These are phyloP conservation scores for Lottia gigantea DNA, from an alignment of 2,888 invertebrate species.

Conservation along the genomic window DNA sequence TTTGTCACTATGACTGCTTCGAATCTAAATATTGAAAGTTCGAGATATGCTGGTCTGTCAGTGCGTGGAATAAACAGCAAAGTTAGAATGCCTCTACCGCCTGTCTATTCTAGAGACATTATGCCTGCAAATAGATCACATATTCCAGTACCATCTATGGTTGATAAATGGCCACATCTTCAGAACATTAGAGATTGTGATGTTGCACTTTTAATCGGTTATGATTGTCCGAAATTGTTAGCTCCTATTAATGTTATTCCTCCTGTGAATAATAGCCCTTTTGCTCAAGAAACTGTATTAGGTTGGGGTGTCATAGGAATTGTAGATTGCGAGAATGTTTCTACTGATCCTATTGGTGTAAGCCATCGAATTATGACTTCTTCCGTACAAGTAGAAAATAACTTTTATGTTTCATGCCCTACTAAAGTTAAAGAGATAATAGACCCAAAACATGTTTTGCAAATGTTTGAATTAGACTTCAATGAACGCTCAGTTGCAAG, in stretches of 20 bases:
- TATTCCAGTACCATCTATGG: not conserved
- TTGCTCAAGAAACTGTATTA: conserved; percentile 29
- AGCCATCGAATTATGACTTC: conserved; percentile 9
- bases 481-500: not conserved
- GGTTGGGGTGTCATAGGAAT: conserved; percentile 35
- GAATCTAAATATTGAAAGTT: not conserved
- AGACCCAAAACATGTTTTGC: not conserved
- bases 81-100: not conserved
- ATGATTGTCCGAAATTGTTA: not conserved
- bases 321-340: not conserved
- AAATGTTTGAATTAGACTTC: conserved; percentile 23
- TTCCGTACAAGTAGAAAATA: not conserved
- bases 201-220: not conserved
- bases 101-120: not conserved
- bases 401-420: not conserved
- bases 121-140: not conserved
- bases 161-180: not conserved
- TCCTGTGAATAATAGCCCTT: not conserved
- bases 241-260: not conserved
- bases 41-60: not conserved
- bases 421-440: not conserved
- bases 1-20: not conserved
- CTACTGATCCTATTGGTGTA: conserved; percentile 5
- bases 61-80: not conserved
- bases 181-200: not conserved